phyloP scores from a whole-genome alignment of 2,888 invertebrate genomes.

The Ashinkailepas kermadecensis region DNA sequence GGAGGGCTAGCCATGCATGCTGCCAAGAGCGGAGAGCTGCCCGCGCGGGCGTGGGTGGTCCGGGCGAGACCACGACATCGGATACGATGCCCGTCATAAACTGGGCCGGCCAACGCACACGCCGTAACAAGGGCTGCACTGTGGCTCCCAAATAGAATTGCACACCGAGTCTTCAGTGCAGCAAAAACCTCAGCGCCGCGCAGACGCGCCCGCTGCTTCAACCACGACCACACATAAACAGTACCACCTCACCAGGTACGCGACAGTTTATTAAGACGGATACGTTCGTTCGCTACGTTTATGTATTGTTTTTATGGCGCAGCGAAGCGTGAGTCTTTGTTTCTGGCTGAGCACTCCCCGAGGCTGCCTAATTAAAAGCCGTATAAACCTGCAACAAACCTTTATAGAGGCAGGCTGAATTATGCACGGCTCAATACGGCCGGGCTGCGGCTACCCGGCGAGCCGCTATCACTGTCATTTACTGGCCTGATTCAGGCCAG shows the following conservation, averaged over 20 bases:
- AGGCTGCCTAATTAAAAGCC: constrained; percentile 13
- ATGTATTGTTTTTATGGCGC: constrained; percentile 17
- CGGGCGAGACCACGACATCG: background rate
- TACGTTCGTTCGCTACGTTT: background rate
- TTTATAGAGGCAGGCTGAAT: background rate
- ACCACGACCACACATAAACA: background rate
- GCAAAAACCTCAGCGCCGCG: background rate
- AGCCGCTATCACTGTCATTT: background rate
- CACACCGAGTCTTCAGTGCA: background rate
- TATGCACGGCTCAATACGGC: constrained; percentile 11
- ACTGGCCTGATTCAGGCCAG: background rate
- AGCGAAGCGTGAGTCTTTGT: background rate
- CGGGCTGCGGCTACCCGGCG: background rate
- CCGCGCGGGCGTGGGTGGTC: background rate
- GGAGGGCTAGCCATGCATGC: background rate
- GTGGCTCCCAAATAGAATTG: background rate
- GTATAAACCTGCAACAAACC: constrained; percentile 17
- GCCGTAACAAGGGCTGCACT: no score
- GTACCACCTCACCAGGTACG: constrained; percentile 6
- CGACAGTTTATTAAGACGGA: constrained; percentile 20
- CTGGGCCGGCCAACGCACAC: background rate
- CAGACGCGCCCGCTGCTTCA: background rate
- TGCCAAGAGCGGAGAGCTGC: background rate
- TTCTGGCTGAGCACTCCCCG: background rate
- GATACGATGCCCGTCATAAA: background rate